Evolutionary conservation across 1,140 invertebrate genomes (phyloP), one percentile per base, ranked within the genome.

Genomic region (Macrocentrus cingulum): DNA sequence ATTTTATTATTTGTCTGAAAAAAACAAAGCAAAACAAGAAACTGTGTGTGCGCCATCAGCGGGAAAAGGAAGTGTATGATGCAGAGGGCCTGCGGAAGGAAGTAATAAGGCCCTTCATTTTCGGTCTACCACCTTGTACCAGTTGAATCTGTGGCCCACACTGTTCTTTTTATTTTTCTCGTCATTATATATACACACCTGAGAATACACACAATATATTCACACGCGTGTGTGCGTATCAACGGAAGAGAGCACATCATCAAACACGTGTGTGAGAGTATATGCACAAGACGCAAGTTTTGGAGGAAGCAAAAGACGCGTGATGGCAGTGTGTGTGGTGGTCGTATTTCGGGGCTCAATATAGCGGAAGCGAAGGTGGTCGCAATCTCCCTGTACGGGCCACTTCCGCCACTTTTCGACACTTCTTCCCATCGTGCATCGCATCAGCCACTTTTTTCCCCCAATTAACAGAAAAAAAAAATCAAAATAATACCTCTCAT

Each of bases 311-410:
- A 59, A 39, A 48, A 58, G 56, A 48, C 44, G 39, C 22, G 55
- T 71, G 6, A 36, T 13, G 16, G 1, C 18, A 18, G n/a, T 16
- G n/a, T 11, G 8, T 62, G 74, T 75, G 71, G 74, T 78, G 72
- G 71, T 71, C 68, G 67, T 61, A 54, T 60, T 64, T 65, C 59
- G 59, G 29, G 32, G 54, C 68, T 77, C 66, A 74, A 79, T 79
- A 66, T 75, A 74, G 74, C 76, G 76, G 77, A 80, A 80, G 77
- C 76, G 74, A 80, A 79, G 76, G 77, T 80, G 76, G 76, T 80
- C 76, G 72, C 71, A 80, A 76, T 76, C 70, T 68, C 66, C 32
- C 36, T 65, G 62, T 66, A 51, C 49, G 67, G 74, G 65, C 71
- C 73, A 69, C 70, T 77, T 78, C 76, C 76, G 75, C 65, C 65